Percentiles rank a stretch among this genome's conserved stretches.
These are phyloP conservation scores for Seriola rivoliana DNA, from an alignment of 2,113 vertebrate species.

Conservation along the genomic window DNA sequence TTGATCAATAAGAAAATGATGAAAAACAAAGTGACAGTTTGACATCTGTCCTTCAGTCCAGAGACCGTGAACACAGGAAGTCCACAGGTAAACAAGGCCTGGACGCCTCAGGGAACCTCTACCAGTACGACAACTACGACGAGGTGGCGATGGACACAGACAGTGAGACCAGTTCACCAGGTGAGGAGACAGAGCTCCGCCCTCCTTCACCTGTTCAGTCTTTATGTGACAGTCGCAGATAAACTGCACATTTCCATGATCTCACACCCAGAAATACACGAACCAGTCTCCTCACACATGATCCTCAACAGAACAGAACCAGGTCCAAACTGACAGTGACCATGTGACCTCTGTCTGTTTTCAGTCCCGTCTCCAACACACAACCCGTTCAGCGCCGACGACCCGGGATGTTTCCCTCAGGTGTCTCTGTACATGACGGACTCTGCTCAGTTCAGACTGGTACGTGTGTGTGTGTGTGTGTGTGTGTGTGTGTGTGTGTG, in stretches of 20 bases:
- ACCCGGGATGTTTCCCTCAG: conserved; percentile 1
- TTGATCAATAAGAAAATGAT: too few relatives aligned
- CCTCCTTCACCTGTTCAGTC: too few relatives aligned
- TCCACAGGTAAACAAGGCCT: conserved; percentile 88
- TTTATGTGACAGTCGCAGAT: too few relatives aligned
- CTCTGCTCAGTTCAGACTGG: conserved; percentile 61
- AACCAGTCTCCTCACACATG: too few relatives aligned
- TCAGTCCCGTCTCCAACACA: conserved; percentile 76
- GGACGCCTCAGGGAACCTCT: conserved; percentile 92
- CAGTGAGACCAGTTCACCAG: conserved; percentile 95
- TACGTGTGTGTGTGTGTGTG: conserved; percentile 23
- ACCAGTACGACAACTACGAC: conserved; percentile 99
- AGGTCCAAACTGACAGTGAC: neutral
- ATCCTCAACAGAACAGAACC: too few relatives aligned
- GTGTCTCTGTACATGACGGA: conserved; percentile 42
- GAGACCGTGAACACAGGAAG: conserved; percentile 91
- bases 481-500: too few relatives aligned
- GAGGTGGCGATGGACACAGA: conserved; percentile 99
- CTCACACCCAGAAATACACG: too few relatives aligned
- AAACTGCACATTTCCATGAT: too few relatives aligned
- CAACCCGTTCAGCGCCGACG: conserved; percentile 6
- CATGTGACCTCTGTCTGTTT: neutral
- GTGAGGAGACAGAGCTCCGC: conserved; percentile 76
- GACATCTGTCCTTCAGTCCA: conserved; percentile 83
- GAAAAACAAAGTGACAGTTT: too few relatives aligned